Evolutionary conservation across 2,113 vertebrate genomes (phyloP).

Genomic region (Phycodurus eques): DNA sequence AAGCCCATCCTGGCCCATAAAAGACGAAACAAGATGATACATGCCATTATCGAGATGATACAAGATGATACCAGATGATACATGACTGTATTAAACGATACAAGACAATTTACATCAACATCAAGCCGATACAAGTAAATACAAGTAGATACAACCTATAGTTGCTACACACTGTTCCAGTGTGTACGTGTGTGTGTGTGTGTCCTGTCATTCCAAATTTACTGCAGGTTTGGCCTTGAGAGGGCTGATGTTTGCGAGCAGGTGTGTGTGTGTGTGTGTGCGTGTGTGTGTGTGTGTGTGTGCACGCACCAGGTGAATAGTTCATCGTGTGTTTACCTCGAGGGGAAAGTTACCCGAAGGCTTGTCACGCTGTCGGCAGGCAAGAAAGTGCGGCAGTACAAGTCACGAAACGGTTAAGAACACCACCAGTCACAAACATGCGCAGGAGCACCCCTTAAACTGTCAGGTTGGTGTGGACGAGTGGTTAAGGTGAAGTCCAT

Average conservation of each 20-base stretch:
- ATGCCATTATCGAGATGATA: background rate
- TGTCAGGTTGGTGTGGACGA: background rate
- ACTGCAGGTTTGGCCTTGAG: conserved; percentile 59
- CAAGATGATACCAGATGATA: background rate
- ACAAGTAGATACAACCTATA: no score
- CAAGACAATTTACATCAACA: no score
- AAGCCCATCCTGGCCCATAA: background rate
- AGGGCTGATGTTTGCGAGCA: conserved; percentile 35
- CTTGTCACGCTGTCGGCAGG: conserved; percentile 8
- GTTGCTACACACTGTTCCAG: no score
- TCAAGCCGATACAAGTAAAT: no score
- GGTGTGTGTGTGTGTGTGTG: conserved; percentile 37
- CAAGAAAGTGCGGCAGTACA: conserved; percentile 16
- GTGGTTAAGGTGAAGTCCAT: conserved; percentile 68
- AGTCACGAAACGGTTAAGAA: background rate
- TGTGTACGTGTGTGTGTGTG: conserved; percentile 16
- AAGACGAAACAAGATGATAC: background rate
- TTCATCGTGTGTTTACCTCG: conserved; percentile 48
- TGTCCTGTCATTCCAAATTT: conserved; percentile 48
- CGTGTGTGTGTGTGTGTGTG: conserved; percentile 20
- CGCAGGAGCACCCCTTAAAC: no score
- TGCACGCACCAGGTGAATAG: conserved; percentile 53
- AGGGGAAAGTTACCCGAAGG: conserved; percentile 61
- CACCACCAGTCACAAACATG: no score
- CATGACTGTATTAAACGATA: no score